Evolutionary conservation across 2,888 invertebrate genomes (phyloP).

Genomic region (Machimus rusticus): DNA sequence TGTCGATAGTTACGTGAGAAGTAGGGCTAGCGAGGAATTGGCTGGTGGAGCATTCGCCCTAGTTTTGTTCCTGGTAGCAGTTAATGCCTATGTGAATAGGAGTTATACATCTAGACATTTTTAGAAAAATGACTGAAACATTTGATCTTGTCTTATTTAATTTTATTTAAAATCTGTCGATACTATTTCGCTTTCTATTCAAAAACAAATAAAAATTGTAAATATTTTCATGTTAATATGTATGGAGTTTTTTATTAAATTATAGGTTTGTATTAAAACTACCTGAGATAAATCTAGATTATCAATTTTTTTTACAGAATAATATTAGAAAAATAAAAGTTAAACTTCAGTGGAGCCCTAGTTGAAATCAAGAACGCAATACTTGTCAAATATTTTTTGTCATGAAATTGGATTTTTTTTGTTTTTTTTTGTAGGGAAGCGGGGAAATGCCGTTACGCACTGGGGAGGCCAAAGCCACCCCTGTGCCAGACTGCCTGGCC

Average conservation of each 20-base stretch:
- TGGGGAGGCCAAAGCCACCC: no score
- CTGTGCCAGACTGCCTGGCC: no score
- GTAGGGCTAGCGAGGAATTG: not conserved
- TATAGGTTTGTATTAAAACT: not conserved
- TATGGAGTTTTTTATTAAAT: not conserved
- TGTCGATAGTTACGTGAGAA: slow-evolving; percentile 71
- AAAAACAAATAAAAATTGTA: not conserved
- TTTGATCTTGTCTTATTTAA: not conserved
- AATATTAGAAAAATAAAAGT: not conserved
- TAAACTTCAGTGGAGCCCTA: not conserved
- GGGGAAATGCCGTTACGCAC: no score
- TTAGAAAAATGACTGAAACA: slow-evolving; percentile 22
- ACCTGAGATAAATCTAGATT: not conserved
- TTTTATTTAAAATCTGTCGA: not conserved
- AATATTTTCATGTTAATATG: not conserved
- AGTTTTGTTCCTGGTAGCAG: not conserved
- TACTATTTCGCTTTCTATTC: not conserved
- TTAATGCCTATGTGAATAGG: not conserved
- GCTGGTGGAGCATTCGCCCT: not conserved
- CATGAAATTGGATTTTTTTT: no score
- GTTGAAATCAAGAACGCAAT: no score
- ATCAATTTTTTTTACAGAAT: not conserved
- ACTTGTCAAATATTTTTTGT: no score
- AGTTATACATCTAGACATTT: not conserved
- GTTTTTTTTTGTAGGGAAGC: no score